Base-by-base conservation (phyloP, 30 jellyfish, hydroid and myxozoan species). In the Turritopsis rubra region DNA sequence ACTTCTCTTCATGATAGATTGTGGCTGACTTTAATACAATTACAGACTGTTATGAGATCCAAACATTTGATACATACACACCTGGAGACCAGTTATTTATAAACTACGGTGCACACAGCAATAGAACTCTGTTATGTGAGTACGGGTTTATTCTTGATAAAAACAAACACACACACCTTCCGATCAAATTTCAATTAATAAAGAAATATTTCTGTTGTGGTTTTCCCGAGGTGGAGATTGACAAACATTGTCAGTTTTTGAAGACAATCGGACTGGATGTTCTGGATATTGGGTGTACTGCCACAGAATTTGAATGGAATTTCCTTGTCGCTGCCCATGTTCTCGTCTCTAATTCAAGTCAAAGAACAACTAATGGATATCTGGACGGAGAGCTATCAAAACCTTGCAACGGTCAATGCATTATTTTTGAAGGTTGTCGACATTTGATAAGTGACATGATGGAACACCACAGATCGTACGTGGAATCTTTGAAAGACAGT, bases 1-100 rank as follows among this genome's bases (percentile, higher is more conserved):
- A n/a, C n/a, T n/a, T n/a, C n/a, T n/a, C n/a, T n/a, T n/a, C n/a
- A 1, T 1, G 29, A n/a, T 54, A 85, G 92, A 71, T 85, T 23
- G 82, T 22, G 25, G 92, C 92, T 18, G 75, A 41, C 23, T 77
- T 41, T 7, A 66, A 73, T 78, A 9, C 18, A 26, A 54, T 19
- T 17, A 29, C 30, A 5, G 18, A 77, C 13, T 80, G 71, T 76
- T 85, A 66, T 85, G 92, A 85, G 54, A 75, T 85, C n/a, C 24
- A 1, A 28, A 85, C 92, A 65, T 29, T 29, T 26, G 79, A 75
- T 27, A 16, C 1, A 20, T 85, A 85, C 65, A 75, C 28, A 65
- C 87, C 75, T 21, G 90, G 90, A 21, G 82, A 79, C 41, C 88
- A 85, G 70, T 28, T 85, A 26, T 85, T 85, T 31, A 85, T 85